phyloP scores from a whole-genome alignment of 2,113 vertebrate species.

The Heloderma charlesbogerti region DNA sequence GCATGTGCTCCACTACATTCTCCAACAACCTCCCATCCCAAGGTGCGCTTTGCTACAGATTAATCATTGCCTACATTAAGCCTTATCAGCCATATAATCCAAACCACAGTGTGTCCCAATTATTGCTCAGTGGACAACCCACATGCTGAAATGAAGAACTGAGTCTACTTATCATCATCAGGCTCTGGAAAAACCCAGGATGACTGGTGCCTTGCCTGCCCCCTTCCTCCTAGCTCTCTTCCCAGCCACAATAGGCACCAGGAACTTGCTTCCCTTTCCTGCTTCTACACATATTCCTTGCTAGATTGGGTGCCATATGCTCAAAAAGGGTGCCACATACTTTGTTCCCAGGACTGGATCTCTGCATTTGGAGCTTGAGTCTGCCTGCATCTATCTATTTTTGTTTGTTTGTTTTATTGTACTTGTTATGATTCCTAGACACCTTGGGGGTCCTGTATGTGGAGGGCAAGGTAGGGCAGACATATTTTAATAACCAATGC shows the following conservation, averaged over 20 bases:
- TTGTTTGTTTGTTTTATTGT: neutral
- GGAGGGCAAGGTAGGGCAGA: neutral
- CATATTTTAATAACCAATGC: neutral
- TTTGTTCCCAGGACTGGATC: neutral
- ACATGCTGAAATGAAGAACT: neutral
- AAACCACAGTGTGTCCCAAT: neutral
- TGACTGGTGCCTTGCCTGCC: neutral
- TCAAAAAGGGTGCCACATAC: no score
- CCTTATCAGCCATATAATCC: neutral
- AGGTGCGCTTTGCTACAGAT: neutral
- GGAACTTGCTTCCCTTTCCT: neutral
- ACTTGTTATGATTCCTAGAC: neutral
- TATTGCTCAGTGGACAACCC: neutral
- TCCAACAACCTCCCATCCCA: neutral
- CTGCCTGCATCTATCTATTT: neutral
- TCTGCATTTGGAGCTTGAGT: neutral
- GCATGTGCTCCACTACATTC: neutral
- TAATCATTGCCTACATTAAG: neutral
- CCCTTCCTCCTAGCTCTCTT: neutral
- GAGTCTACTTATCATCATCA: neutral
- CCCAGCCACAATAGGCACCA: neutral
- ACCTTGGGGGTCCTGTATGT: neutral
- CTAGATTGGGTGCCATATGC: no score
- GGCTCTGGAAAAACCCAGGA: neutral
- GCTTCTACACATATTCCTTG: no score